Evolutionary conservation across 2,888 invertebrate species (phyloP).

Genomic region (Sympetrum striolatum): DNA sequence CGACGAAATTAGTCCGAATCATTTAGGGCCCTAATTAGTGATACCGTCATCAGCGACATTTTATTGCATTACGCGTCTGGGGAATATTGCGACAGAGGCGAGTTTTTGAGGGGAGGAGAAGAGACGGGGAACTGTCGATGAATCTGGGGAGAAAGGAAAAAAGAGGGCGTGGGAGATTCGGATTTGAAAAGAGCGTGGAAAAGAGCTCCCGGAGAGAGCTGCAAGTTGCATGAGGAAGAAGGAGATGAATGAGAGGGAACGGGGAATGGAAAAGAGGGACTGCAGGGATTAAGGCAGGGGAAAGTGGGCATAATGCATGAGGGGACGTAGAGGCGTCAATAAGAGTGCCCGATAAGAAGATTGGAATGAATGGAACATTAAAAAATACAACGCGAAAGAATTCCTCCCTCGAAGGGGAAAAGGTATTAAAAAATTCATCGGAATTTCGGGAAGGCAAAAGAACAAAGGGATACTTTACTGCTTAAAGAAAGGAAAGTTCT

Average conservation of each 20-base stretch:
- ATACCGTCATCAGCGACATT: too few species aligned
- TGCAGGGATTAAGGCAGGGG: not conserved
- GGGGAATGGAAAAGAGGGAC: not conserved
- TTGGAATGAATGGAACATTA: not conserved
- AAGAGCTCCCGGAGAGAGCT: not conserved
- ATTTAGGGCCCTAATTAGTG: too few species aligned
- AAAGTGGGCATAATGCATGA: not conserved
- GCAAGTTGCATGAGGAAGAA: not conserved
- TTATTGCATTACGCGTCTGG: too few species aligned
- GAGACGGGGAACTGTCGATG: not conserved
- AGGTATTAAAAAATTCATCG: not conserved
- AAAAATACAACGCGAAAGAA: not conserved
- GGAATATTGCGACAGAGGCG: too few species aligned
- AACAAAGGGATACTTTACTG: not conserved
- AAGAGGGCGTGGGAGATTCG: not conserved
- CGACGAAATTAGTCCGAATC: too few species aligned
- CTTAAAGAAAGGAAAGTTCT: not conserved
- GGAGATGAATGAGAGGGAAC: not conserved
- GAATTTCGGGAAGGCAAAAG: not conserved
- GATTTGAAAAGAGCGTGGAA: not conserved
- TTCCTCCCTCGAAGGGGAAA: not conserved
- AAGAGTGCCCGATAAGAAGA: not conserved
- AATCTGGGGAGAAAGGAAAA: not conserved
- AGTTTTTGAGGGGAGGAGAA: too few species aligned
- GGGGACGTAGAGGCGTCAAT: not conserved